Percentiles rank a stretch among this genome's conserved stretches.
These are phyloP conservation scores for Pampusana beccarii DNA, from an alignment of 2,113 vertebrate genomes.

Conservation along the genomic window DNA sequence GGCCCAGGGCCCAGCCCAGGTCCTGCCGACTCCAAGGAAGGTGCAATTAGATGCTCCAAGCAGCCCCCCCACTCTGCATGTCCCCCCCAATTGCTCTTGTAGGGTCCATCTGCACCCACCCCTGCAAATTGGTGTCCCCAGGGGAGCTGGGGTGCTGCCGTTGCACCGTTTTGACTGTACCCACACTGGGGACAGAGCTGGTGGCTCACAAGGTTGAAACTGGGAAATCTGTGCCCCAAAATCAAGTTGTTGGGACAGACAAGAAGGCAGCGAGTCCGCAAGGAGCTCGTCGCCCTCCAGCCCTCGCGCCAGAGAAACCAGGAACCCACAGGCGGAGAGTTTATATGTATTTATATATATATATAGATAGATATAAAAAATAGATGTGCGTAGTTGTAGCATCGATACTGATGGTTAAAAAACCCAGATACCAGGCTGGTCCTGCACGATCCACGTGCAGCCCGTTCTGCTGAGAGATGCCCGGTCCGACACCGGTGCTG, in stretches of 20 bases:
- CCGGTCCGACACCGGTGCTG: neutral
- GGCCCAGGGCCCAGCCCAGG: neutral
- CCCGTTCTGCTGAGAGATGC: constrained; percentile 22
- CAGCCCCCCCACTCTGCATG: neutral
- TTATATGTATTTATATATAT: neutral
- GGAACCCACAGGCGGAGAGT: neutral
- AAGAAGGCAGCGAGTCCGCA: neutral
- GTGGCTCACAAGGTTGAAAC: neutral
- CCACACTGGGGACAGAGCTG: rapidly evolving
- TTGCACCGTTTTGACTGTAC: rapidly evolving
- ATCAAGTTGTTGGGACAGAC: rapidly evolving
- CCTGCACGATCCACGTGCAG: constrained; percentile 73
- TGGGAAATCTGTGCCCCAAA: neutral
- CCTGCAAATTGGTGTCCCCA: rapidly evolving
- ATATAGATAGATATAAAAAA: neutral
- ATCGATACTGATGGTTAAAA: neutral
- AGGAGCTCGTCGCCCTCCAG: neutral
- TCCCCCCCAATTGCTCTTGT: neutral
- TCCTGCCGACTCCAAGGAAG: neutral
- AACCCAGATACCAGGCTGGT: neutral
- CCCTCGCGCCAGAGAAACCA: rapidly evolving
- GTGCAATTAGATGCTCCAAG: neutral
- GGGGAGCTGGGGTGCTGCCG: rapidly evolving
- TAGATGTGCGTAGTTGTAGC: neutral
- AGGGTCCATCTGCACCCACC: neutral